Base-by-base conservation (phyloP, 2,797 vertebrate species). In the Leptodactylus fallax region DNA sequence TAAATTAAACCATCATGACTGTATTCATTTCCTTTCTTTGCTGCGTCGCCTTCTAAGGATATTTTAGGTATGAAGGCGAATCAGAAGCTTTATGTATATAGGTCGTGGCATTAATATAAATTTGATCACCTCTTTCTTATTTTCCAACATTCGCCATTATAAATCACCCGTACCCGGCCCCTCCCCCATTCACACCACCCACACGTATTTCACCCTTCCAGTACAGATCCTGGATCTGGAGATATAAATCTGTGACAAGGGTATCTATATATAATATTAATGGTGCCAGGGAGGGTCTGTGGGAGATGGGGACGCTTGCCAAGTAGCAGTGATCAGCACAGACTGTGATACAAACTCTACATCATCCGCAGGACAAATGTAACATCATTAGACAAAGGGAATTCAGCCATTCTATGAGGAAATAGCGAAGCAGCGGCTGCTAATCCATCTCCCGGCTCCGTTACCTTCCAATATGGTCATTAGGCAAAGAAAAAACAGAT, bases 211-310 rank as follows among this genome's bases (percentile, higher is more conserved):
- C 94, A 95, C 95, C 93, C 94, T 92, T 93, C 95, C 93, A 92
- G 90, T 96, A 93, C 95, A 94, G 95, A 96, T 96, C 96, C 94
- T 58, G 90, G 96, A 97, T 97, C 94, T 94, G 94, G 85, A 92
- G 94, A 96, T 97, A 96, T 96, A 97, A 97, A 98, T 97, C 95
- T 95, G 96, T 96, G 97, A 98, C 97, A 99, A 97, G 96, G 96
- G 95, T 97, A 98, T 99, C 97, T 97, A 97, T 99, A 98, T 97
- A 98, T 97, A 98, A 97, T 98, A 98, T 98, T 97, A 97, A 98
- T 98, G 96, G 96, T 91, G 85, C 95, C 90, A 91, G 94, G 95
- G 95, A 96, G 95, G 95, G 95, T 95, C 95, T 94, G 95, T 95
- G 92, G 93, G 95, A 95, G 93, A 94, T 91, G 90, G 90, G 93